Percentiles rank a stretch among this genome's conserved stretches.
phyloP scores from a whole-genome alignment of 2,888 invertebrate species.

The Linyphia triangularis region DNA sequence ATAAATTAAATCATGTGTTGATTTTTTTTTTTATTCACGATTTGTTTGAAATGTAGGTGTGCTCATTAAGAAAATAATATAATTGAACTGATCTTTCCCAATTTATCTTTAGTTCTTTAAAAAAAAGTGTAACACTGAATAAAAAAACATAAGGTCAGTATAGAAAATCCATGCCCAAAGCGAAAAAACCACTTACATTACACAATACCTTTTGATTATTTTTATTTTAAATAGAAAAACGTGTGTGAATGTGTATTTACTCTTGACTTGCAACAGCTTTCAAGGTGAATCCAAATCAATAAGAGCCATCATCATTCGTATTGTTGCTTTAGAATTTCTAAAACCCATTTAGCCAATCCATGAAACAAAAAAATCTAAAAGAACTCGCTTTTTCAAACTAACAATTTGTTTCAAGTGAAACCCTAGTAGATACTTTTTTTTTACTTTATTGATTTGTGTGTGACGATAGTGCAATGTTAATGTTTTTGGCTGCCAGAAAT shows the following conservation, averaged over 20 bases:
- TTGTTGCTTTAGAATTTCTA: conserved; percentile 22
- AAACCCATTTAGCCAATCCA: conserved; percentile 21
- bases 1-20: no score
- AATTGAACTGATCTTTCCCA: no score
- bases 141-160: neutral
- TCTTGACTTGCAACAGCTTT: conserved; percentile 18
- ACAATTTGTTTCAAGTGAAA: conserved; percentile 24
- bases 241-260: conserved; percentile 15
- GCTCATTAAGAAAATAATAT: no score
- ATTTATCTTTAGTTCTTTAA: no score
- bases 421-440: neutral
- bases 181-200: neutral
- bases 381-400: conserved; percentile 12
- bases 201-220: neutral
- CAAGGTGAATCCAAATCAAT: conserved; percentile 35
- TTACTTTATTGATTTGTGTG: neutral
- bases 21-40: no score
- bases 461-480: neutral
- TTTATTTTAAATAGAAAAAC: neutral
- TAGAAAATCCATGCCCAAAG: neutral
- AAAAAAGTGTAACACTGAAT: neutral
- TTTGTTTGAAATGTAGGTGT: no score
- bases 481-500: neutral
- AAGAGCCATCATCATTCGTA: neutral
- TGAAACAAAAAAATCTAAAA: neutral